Evolutionary conservation across 2,113 vertebrate species (phyloP).

Genomic region (Bos indicus): DNA sequence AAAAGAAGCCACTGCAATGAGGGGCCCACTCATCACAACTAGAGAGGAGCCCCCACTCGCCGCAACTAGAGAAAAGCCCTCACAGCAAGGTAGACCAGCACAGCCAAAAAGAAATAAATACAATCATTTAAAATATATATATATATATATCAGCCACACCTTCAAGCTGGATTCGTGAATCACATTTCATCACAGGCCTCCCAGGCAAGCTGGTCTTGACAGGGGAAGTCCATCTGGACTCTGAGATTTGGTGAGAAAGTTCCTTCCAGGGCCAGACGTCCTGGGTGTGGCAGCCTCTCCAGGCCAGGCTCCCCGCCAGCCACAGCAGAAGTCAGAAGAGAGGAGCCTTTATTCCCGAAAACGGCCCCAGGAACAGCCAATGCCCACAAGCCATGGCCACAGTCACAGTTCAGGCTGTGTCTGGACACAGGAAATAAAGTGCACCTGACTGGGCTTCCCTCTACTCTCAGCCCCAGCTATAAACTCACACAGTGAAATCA

Average conservation of each 20-base stretch:
- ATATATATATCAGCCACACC: neutral
- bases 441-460: neutral
- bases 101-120: neutral
- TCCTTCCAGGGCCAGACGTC: rapidly evolving
- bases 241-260: neutral
- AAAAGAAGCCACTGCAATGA: neutral
- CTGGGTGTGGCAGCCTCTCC: no score
- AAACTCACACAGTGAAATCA: neutral
- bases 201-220: neutral
- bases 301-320: neutral
- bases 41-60: neutral
- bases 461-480: neutral
- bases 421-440: neutral
- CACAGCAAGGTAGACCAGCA: neutral
- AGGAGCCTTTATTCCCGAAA: rapidly evolving
- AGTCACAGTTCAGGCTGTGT: neutral
- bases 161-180: neutral
- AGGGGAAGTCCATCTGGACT: neutral
- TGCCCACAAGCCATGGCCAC: rapidly evolving
- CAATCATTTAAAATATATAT: neutral
- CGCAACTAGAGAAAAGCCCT: neutral
- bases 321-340: neutral
- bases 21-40: neutral
- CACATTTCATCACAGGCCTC: neutral
- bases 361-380: neutral